These are phyloP conservation scores for Rallus limicola DNA, from an alignment of 2,113 vertebrate genomes.

Conservation along the genomic window DNA sequence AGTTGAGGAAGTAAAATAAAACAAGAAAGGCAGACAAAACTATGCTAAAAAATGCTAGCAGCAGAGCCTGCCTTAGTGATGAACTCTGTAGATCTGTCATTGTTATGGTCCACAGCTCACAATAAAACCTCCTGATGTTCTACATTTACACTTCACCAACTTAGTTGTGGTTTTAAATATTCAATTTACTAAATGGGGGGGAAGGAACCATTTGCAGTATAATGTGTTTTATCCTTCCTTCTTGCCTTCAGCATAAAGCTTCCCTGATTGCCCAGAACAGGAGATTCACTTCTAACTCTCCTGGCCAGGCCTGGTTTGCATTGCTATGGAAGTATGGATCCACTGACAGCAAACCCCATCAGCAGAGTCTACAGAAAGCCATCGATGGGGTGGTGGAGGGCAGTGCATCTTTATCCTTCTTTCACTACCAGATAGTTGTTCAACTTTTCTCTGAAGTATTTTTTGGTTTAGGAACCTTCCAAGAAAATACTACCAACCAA, in stretches of 20 bases:
- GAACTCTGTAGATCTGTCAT: not conserved
- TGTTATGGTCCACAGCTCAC: not conserved
- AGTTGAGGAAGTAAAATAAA: not conserved
- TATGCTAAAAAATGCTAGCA: not conserved
- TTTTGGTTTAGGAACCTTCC: not conserved
- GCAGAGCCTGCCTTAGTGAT: not conserved
- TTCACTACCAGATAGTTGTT: slow-evolving; percentile 16
- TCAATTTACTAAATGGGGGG: not conserved
- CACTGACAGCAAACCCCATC: not conserved
- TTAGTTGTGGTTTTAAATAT: not conserved
- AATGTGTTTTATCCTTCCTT: not conserved
- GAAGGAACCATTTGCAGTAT: not conserved
- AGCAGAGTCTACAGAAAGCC: not conserved
- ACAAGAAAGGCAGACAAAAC: not conserved
- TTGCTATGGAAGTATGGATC: not conserved
- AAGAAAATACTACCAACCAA: not conserved
- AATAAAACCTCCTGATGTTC: not conserved
- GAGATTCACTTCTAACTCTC: not conserved
- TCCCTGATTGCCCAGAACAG: not conserved
- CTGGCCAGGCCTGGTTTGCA: not conserved
- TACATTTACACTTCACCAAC: not conserved
- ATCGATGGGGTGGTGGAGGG: not conserved
- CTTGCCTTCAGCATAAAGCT: not conserved
- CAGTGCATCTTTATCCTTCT: not conserved
- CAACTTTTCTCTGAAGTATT: slow-evolving; percentile 24